Percentiles rank a stretch among this genome's conserved stretches.
Conservation (phyloP, 2,797 vertebrate species). For the Coracias cyanogaster region DNA sequence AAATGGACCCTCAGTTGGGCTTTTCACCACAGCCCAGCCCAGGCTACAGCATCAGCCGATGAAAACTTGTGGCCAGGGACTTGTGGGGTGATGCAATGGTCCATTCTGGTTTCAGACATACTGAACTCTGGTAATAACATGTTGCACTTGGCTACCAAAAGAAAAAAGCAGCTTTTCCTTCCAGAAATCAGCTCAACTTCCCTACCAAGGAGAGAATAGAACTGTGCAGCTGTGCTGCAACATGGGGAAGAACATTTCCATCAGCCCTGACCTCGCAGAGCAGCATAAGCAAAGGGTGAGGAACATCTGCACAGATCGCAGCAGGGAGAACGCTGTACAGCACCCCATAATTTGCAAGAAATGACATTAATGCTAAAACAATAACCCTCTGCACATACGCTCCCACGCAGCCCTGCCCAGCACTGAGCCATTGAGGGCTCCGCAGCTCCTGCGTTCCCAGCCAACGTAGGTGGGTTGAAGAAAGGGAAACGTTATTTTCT, state of each 20-base stretch:
- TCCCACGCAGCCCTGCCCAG: background rate
- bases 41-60: rapidly evolving
- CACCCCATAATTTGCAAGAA: background rate
- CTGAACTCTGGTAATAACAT: background rate
- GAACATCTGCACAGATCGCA: background rate
- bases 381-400: background rate
- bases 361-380: background rate
- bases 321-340: background rate
- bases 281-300: background rate
- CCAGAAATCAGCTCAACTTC: background rate
- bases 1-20: rapidly evolving
- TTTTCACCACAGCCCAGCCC: background rate
- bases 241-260: background rate
- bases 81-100: rapidly evolving
- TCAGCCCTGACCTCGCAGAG: background rate
- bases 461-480: background rate
- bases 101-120: rapidly evolving
- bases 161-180: background rate
- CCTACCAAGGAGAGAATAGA: background rate
- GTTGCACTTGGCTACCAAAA: background rate
- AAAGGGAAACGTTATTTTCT: background rate
- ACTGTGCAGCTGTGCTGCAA: background rate
- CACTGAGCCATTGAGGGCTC: rapidly evolving
- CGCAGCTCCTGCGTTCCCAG: background rate
- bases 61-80: background rate